A percentile compares a stretch with the other conserved stretches of the same genome.
phyloP scores from a whole-genome alignment of 2,113 vertebrate species.

The Ceyx margarethae region DNA sequence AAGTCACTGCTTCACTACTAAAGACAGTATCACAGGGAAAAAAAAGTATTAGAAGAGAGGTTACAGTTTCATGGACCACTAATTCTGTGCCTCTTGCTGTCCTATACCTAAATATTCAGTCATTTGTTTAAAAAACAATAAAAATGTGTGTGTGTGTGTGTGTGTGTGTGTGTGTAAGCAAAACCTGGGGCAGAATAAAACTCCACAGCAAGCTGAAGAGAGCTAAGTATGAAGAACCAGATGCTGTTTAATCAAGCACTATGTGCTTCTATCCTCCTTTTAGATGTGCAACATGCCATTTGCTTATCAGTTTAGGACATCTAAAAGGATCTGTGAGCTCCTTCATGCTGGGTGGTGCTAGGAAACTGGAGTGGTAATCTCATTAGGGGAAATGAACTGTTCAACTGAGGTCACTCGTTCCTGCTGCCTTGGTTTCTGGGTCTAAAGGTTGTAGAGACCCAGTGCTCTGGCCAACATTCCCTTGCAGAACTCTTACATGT shows the following conservation, averaged over 20 bases:
- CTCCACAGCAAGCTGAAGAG: background rate
- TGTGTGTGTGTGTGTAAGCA: background rate
- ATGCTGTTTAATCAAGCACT: background rate
- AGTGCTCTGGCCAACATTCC: background rate
- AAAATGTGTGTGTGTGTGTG: background rate
- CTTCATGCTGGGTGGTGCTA: background rate
- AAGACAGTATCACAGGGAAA: background rate
- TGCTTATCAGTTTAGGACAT: background rate
- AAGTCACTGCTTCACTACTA: background rate
- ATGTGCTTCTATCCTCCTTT: background rate
- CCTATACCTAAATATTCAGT: background rate
- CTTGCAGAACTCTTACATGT: background rate
- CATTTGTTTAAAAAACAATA: background rate
- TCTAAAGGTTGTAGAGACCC: background rate
- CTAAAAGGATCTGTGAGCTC: background rate
- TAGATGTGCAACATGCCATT: background rate
- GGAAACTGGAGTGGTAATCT: background rate
- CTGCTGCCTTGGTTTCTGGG: background rate
- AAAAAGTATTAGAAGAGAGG: background rate
- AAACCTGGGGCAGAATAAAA: background rate
- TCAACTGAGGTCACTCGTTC: slow-evolving; percentile 26
- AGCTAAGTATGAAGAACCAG: background rate
- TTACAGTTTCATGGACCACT: background rate
- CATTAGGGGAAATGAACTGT: background rate
- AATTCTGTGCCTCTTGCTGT: background rate